Percentiles rank a stretch among this genome's conserved stretches.
phyloP scores from a whole-genome alignment of 2,888 invertebrate species.

The Adela reaumurella region DNA sequence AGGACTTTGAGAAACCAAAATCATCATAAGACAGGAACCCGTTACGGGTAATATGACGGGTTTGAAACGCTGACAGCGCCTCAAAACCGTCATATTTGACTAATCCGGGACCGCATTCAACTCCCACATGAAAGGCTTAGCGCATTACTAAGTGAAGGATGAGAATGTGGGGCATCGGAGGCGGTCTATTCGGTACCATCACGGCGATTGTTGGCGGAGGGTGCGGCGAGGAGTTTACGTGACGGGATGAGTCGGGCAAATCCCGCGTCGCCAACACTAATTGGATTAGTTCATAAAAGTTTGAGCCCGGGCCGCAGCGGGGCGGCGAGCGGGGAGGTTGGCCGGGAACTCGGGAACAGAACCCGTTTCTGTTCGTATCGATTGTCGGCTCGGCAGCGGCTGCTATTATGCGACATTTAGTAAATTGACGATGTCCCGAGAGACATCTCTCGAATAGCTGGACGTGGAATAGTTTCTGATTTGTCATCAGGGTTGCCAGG shows the following conservation, averaged over 20 bases:
- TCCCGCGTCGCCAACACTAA: constrained; percentile 24
- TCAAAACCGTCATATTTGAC: background rate
- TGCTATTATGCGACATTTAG: background rate
- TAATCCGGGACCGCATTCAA: background rate
- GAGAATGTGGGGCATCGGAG: background rate
- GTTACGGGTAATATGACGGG: too few relatives aligned
- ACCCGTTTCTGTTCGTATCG: background rate
- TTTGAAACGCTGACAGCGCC: too few relatives aligned
- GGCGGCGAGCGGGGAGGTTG: background rate
- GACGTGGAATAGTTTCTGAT: too few relatives aligned
- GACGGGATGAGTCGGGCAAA: constrained; percentile 16
- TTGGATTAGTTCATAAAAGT: constrained; percentile 35
- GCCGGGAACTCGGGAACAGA: background rate
- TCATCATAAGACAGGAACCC: too few relatives aligned
- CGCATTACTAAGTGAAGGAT: background rate
- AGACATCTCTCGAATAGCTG: too few relatives aligned
- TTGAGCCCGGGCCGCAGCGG: constrained; percentile 14
- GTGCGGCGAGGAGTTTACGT: background rate
- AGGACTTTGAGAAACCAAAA: too few relatives aligned
- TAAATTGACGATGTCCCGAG: background rate
- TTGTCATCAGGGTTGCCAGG: too few relatives aligned
- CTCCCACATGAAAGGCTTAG: background rate
- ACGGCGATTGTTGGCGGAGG: background rate
- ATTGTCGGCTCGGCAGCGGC: background rate
- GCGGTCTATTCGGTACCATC: background rate